Base-by-base conservation (phyloP, 2,888 invertebrate species). In the Zhuqinia jingwanae region DNA sequence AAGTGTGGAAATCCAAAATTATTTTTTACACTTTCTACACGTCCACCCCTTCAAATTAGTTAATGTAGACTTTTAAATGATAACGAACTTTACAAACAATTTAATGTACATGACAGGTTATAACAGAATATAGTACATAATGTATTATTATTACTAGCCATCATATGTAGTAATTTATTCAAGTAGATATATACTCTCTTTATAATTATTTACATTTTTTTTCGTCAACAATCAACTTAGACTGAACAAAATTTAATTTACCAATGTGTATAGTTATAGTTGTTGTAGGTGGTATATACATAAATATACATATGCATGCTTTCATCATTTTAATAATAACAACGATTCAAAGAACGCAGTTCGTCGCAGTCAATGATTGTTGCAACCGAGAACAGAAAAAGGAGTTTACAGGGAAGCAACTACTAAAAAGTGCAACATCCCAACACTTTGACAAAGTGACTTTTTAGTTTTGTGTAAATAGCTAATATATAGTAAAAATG, bases 301-400 rank as follows among this genome's bases (percentile, higher is more conserved):
- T 25, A 53, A 22, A 22, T 11, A 60, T 60, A 60, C 2, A 42
- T 36, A 15, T 27, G 13, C 15, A 68, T 73, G 73, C 45, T 47
- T 75, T 8, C 75, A 73, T 68, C 53, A 65, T 85, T 25, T 70
- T 70, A 25, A n/a, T 60, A 17, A 36, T 36, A 36, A 6, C 8
- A 36, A 36, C 36, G 53, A 30, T 75, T 75, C 53, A 56, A 75
- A 75, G 78, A 88, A 80, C 81, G 84, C 86, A 88, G 83, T 79
- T 84, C 73, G 1, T 11, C 68, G 30, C 17, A 86, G 88, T 87
- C 88, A 88, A 88, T 87, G 88, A 88, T 88, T 88, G 88, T 87
- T 75, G 17, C 56, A 75, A 36, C 36, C 36, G 5, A 42, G 30
- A n/a, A 53, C 8, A 75, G 56, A 53, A 30, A 36, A 75, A 56